Base-by-base conservation (phyloP, 2,113 vertebrate species). In the Alligator sinensis region DNA sequence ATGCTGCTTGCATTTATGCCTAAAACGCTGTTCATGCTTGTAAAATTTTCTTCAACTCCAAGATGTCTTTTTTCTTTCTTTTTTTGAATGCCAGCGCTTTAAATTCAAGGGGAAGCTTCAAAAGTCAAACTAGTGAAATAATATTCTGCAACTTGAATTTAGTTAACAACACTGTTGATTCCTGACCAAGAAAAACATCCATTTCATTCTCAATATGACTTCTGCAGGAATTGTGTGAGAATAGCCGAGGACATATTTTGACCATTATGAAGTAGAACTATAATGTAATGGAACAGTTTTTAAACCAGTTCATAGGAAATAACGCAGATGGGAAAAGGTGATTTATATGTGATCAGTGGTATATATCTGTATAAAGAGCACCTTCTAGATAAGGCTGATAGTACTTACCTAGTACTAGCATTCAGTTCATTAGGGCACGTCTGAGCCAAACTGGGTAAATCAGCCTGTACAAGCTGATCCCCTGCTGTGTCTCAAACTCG, bases 221-320 rank as follows among this genome's bases (percentile, higher is more conserved):
- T 7, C 6, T 58, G 4, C 88, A 54, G 93, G 78, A 84, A 92
- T 77, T 4, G 72, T 80, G 94, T 25, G 94, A 93, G 94, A 80
- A 88, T 90, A 84, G 68, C 2, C 1, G 78, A 94, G 93, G 93
- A 84, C 93, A 94, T 86, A 91, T 14, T 90, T 70, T n/a, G 57
- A 61, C 82, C 70, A 58, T 96, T 86, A 81, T 74, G 78, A 95
- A 81, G 94, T 86, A 79, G 59, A 60, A 91, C 77, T 82, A 19
- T 3, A 9, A 94, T 86, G 88, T 92, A 92, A 94, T 95, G 94
- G 96, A 92, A 38, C 89, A 93, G 85, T 80, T 87, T 95, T 94
- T 81, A 92, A 81, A 81, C 80, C 89, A 82, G 80, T 2, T 91
- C 59, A 89, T 1, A n/a, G 77, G 80, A 59, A 88, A 85, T 66